Evolutionary conservation across 2,797 vertebrate species (phyloP).

Genomic region (Hydrocynus forskahlii): DNA sequence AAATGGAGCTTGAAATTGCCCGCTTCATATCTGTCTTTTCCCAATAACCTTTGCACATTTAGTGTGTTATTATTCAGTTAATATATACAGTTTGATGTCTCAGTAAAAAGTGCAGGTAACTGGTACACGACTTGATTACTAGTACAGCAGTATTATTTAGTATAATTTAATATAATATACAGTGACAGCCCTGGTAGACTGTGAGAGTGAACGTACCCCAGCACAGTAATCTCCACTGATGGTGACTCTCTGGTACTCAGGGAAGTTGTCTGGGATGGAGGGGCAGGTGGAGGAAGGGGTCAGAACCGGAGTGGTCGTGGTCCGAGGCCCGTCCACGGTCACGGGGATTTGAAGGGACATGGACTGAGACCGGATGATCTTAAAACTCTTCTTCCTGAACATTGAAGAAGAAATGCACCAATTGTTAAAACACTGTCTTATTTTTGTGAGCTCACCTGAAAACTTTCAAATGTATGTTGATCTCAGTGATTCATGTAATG

Average conservation of each 20-base stretch:
- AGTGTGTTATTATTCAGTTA: too few species aligned
- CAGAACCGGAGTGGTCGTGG: conserved; percentile 63
- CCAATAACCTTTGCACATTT: too few species aligned
- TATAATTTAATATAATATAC: too few species aligned
- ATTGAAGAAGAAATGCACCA: background rate
- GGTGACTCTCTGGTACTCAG: conserved; percentile 93
- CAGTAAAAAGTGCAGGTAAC: too few species aligned
- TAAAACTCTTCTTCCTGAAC: conserved; percentile 92
- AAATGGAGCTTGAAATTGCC: too few species aligned
- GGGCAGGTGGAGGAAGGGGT: conserved; percentile 69
- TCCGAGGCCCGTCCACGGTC: conserved; percentile 75
- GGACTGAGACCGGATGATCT: conserved; percentile 92
- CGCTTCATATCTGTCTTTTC: too few species aligned
- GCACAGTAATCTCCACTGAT: conserved; percentile 98
- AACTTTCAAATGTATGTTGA: background rate
- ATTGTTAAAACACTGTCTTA: background rate
- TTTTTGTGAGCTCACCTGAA: background rate
- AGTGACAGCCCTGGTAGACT: background rate
- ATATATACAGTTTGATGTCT: too few species aligned
- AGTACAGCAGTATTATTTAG: too few species aligned
- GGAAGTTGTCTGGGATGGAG: conserved; percentile 69
- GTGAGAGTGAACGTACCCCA: conserved; percentile 84
- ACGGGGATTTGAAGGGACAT: conserved; percentile 85
- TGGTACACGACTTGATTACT: too few species aligned
- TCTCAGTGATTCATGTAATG: background rate